Conservation (phyloP, 1,140 invertebrate genomes). For the Dinoponera quadriceps region DNA sequence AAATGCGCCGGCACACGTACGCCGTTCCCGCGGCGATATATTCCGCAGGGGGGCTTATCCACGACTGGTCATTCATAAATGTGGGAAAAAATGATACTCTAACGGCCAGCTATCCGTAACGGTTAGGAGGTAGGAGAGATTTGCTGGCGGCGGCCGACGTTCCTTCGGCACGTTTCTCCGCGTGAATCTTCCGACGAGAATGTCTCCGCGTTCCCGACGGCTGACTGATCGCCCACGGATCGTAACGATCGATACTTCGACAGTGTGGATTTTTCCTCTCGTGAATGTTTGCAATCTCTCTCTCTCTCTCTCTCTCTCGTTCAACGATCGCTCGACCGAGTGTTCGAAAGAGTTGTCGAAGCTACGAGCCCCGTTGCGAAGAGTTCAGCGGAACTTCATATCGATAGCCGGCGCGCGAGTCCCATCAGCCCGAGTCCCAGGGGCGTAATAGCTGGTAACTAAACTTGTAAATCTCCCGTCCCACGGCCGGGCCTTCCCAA, state of each 20-base stretch:
- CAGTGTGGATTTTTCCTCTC: neutral
- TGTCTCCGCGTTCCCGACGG: neutral
- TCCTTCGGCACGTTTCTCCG: slow-evolving; percentile 11
- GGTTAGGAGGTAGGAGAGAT: slow-evolving; percentile 80
- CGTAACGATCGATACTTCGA: neutral
- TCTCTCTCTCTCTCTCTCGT: neutral
- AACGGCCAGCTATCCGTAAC: slow-evolving; percentile 80
- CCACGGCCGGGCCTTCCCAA: slow-evolving; percentile 77
- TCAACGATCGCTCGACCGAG: neutral
- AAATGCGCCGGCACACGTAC: slow-evolving; percentile 76
- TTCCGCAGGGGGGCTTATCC: slow-evolving; percentile 79
- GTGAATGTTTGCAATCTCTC: too few relatives aligned
- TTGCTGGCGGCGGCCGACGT: slow-evolving; percentile 71
- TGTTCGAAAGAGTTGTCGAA: slow-evolving; percentile 29
- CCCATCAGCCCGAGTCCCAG: slow-evolving; percentile 74
- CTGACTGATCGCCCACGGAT: too few relatives aligned
- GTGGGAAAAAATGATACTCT: slow-evolving; percentile 80
- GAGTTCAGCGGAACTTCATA: slow-evolving; percentile 74
- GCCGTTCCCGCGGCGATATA: slow-evolving; percentile 77
- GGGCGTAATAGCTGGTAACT: slow-evolving; percentile 84
- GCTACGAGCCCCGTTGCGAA: neutral
- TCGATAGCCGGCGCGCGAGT: slow-evolving; percentile 64
- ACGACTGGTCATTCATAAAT: slow-evolving; percentile 83
- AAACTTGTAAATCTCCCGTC: slow-evolving; percentile 84
- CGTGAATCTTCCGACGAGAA: slow-evolving; percentile 30